Evolutionary conservation across 2,888 invertebrate species (phyloP).

Genomic region (Aelia acuminata): DNA sequence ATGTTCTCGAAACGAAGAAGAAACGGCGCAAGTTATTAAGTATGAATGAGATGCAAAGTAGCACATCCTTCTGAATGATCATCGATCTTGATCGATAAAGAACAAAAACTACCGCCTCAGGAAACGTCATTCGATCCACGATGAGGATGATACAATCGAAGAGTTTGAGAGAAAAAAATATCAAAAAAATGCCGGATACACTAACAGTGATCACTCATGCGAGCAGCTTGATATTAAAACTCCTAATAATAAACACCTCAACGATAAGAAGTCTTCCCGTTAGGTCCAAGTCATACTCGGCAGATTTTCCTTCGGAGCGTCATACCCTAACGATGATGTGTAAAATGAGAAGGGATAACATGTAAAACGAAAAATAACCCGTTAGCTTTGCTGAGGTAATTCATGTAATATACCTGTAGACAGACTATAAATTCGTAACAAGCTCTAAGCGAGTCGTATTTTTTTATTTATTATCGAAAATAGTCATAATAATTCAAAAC

Average conservation of each 20-base stretch:
- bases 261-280: neutral
- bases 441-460: too few relatives aligned
- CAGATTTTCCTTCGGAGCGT: neutral
- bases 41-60: constrained; percentile 40
- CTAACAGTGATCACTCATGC: constrained; percentile 16
- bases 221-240: constrained; percentile 15
- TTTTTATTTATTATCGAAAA: too few relatives aligned
- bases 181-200: neutral
- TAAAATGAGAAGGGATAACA: neutral
- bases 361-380: neutral
- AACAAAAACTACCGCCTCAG: constrained; percentile 10
- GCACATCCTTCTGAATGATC: constrained; percentile 15
- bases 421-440: too few relatives aligned
- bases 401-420: neutral
- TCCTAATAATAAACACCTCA: neutral
- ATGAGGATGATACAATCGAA: neutral
- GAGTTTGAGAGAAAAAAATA: neutral
- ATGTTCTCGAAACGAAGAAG: neutral
- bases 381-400: neutral
- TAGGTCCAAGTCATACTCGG: neutral
- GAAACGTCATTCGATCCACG: neutral
- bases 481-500: too few relatives aligned
- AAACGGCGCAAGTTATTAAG: neutral
- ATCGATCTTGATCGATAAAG: neutral
- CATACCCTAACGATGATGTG: neutral